Percentiles rank a stretch among this genome's conserved stretches.
Evolutionary conservation across 2,888 invertebrate species (phyloP).

Genomic region (Cryptus viduatorius): DNA sequence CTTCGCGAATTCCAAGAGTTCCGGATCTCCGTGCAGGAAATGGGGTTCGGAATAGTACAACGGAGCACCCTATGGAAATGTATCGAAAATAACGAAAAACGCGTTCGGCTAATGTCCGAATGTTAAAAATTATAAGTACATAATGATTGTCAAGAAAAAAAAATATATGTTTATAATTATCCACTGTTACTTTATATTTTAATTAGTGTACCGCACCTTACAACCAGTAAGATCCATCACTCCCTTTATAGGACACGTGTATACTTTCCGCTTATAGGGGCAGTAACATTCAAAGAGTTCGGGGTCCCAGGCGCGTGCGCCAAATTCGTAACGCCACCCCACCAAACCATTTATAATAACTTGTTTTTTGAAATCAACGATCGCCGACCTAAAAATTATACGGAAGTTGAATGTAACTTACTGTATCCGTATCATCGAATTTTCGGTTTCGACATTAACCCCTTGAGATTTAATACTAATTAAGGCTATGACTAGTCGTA

Average conservation of each 20-base stretch:
- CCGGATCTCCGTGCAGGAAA: conserved; percentile 87
- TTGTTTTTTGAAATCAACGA: conserved; percentile 82
- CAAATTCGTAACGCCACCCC: conserved; percentile 86
- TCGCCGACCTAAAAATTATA: conserved; percentile 34
- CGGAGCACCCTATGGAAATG: conserved; percentile 86
- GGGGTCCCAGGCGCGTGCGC: conserved; percentile 84
- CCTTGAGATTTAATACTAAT: neutral
- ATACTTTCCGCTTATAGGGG: conserved; percentile 85
- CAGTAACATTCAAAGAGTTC: conserved; percentile 87
- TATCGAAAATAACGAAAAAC: neutral
- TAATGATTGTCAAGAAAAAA: neutral
- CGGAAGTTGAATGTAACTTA: too few species aligned
- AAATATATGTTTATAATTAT: neutral
- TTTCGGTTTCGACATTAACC: neutral
- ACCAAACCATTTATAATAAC: conserved; percentile 84
- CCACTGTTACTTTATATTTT: neutral
- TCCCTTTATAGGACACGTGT: conserved; percentile 86
- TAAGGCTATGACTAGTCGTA: conserved; percentile 11
- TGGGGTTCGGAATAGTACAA: conserved; percentile 89
- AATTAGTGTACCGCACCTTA: conserved; percentile 68
- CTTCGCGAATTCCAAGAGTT: conserved; percentile 86
- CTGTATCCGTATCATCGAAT: neutral
- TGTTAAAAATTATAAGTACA: neutral
- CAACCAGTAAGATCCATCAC: conserved; percentile 85
- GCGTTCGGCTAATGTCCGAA: neutral